These are phyloP conservation scores for Synchiropus splendidus DNA, from an alignment of 2,113 vertebrate species.

Conservation along the genomic window DNA sequence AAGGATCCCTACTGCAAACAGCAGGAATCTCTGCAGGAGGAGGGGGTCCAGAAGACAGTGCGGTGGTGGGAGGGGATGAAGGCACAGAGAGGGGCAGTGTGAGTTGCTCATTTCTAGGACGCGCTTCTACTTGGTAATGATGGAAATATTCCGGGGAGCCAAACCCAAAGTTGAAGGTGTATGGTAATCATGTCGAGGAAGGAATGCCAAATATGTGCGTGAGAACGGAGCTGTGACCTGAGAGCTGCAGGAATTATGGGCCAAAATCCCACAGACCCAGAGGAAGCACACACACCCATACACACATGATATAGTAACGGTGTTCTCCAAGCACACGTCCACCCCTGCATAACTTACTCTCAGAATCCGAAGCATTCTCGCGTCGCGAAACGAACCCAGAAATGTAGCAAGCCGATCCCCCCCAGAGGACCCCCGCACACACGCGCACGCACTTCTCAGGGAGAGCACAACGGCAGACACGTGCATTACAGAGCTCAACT, in stretches of 20 bases:
- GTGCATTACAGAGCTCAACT: conserved; percentile 3
- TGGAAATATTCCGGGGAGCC: conserved; percentile 69
- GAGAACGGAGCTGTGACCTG: conserved; percentile 71
- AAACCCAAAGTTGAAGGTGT: conserved; percentile 73
- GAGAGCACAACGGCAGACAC: conserved; percentile 1
- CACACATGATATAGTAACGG: conserved; percentile 59
- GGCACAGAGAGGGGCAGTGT: conserved; percentile 32
- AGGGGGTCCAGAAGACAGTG: conserved; percentile 30
- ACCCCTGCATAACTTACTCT: conserved; percentile 50
- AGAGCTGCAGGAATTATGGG: conserved; percentile 73
- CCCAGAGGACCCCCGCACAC: background rate
- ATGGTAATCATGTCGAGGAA: conserved; percentile 70
- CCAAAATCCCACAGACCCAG: conserved; percentile 73
- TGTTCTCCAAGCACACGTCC: conserved; percentile 53
- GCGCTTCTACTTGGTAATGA: conserved; percentile 55
- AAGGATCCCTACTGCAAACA: conserved; percentile 54
- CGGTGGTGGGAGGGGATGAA: conserved; percentile 38
- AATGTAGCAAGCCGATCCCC: conserved; percentile 24
- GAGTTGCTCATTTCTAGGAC: conserved; percentile 55
- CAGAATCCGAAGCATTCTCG: conserved; percentile 48
- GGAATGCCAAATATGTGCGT: conserved; percentile 75
- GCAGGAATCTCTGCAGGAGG: conserved; percentile 42
- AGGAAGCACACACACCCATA: conserved; percentile 72
- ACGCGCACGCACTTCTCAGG: too few relatives aligned
- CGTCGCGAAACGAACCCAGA: conserved; percentile 32